phyloP scores from a whole-genome alignment of 2,888 invertebrate genomes.

The Epirrhoe alternata region DNA sequence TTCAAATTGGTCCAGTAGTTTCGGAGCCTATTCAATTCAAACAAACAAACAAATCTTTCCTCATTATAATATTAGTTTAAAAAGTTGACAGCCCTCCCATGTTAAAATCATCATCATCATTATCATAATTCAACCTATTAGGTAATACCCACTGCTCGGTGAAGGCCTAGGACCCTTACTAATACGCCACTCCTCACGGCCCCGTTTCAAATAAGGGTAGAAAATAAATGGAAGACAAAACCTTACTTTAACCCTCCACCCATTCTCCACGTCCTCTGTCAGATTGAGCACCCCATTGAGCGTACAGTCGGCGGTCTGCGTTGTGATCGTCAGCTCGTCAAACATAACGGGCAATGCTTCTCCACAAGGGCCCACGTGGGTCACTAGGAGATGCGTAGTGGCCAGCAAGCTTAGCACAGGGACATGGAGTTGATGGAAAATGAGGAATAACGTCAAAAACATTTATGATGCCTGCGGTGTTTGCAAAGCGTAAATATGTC shows the following conservation, averaged over 20 bases:
- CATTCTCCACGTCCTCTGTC: conserved; percentile 55
- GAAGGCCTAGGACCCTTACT: no score
- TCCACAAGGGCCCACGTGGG: conserved; percentile 40
- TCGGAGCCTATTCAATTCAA: no score
- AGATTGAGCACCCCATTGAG: conserved; percentile 60
- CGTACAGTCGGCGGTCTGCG: conserved; percentile 53
- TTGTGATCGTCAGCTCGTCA: conserved; percentile 57
- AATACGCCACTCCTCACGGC: no score
- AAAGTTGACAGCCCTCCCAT: no score
- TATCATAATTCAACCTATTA: no score
- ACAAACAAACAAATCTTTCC: no score
- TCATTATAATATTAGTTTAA: no score
- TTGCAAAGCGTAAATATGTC: neutral
- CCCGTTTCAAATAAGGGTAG: no score
- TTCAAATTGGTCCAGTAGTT: no score
- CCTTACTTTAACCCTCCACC: conserved; percentile 63
- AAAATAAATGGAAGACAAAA: no score
- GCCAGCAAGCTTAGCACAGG: conserved; percentile 37
- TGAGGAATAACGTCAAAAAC: neutral
- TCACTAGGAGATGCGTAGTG: conserved; percentile 57
- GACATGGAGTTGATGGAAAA: neutral
- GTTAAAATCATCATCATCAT: no score
- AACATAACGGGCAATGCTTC: conserved; percentile 41
- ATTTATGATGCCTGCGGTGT: neutral
- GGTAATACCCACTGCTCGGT: no score